phyloP scores from a whole-genome alignment of 2,797 vertebrate species.

The Molossus molossus region DNA sequence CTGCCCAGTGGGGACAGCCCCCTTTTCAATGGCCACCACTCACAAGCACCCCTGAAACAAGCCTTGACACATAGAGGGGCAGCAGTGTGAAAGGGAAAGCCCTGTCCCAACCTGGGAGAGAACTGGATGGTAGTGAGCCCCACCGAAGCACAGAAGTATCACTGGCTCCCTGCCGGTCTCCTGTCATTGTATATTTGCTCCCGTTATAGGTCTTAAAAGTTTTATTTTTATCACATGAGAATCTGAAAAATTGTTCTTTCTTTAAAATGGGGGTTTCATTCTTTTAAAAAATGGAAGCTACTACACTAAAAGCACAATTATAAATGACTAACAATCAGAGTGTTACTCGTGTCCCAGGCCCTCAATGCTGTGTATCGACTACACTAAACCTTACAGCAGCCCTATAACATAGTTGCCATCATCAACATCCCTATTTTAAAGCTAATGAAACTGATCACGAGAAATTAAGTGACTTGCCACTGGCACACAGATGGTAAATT shows the following conservation, averaged over 20 bases:
- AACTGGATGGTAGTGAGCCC: not conserved
- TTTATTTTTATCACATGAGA: not conserved
- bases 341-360: not conserved
- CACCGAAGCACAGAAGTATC: not conserved
- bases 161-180: not conserved
- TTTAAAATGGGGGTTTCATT: constrained; percentile 4
- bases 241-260: constrained; percentile 37
- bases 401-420: not conserved
- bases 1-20: too few species aligned
- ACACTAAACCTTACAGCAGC: not conserved
- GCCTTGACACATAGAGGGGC: not conserved
- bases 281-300: not conserved
- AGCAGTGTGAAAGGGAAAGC: not conserved
- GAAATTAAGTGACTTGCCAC: not conserved
- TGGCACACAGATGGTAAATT: constrained; percentile 22
- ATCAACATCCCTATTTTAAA: constrained; percentile 6
- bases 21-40: not conserved
- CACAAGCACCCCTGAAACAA: not conserved
- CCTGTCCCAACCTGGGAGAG: not conserved
- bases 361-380: not conserved
- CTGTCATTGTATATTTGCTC: not conserved
- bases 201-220: constrained; percentile 31
- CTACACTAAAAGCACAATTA: not conserved
- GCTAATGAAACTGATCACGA: constrained; percentile 14
- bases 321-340: not conserved